Evolutionary conservation across 2,797 vertebrate species (phyloP), one percentile per base, ranked within the genome.

Genomic region (Sebastes kiyomatsui): DNA sequence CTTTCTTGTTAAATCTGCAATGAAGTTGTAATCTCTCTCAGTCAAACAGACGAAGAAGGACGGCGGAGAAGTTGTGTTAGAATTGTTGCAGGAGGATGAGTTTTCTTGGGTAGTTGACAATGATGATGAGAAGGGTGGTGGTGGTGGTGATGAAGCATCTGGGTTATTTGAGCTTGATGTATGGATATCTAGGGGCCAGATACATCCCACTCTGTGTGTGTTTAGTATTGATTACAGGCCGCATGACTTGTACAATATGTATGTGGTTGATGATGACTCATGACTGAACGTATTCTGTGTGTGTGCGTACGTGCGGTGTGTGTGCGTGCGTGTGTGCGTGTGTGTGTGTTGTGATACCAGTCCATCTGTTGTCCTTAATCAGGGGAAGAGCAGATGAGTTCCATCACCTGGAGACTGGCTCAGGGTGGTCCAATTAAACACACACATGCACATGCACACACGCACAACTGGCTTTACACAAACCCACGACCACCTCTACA

Each of bases 341-440:
- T 56, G 66, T 69, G 78, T 77, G 77, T 64, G 79, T 76, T 73
- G 58, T 82, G 80, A 66, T 78, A 83, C 80, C 80, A 83, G 87
- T 93, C 93, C 93, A 93, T 93, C 93, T 95, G 94, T 93, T 94
- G 92, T 90, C 87, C 89, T 92, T 94, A 94, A 94, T 94, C 88
- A 94, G 87, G 79, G 83, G 77, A 73, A 90, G 91, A 94, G 87
- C 93, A 95, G 90, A 93, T 92, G 93, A 93, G 92, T 92, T 92
- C 89, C 77, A 14, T 94, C 91, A 94, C 94, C 94, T 94, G 92
- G 88, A 94, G 93, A 91, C 85, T 90, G 84, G 87, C 93, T 92
- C 86, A 85, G 90, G 93, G 94, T 91, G 87, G 91, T 92, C 93
- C 94, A 95, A 95, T 95, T 95, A 95, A 94, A 90, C 90, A 89